A percentile compares a stretch with the other conserved stretches of the same genome.
Evolutionary conservation across 2,888 invertebrate species (phyloP).

Genomic region (Drosophila ezoana): DNA sequence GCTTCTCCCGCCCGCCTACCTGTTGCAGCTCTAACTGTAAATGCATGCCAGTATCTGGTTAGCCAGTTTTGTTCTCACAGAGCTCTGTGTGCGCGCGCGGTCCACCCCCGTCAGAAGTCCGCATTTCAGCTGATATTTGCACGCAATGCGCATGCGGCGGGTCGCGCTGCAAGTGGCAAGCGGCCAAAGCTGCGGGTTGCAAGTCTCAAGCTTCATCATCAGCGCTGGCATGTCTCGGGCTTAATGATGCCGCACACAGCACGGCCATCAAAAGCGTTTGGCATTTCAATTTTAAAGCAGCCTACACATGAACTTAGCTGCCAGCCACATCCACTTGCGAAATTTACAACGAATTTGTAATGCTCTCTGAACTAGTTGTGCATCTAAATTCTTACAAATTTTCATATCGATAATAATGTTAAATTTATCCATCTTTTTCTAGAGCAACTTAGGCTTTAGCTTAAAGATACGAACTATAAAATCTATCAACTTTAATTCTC

Average conservation of each 20-base stretch:
- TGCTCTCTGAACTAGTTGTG: slow-evolving; percentile 21
- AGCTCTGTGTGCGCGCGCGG: slow-evolving; percentile 11
- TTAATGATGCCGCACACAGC: slow-evolving; percentile 74
- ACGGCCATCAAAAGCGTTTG: slow-evolving; percentile 70
- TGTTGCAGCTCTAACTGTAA: slow-evolving; percentile 58
- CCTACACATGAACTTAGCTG: slow-evolving; percentile 41
- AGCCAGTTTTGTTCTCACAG: slow-evolving; percentile 65
- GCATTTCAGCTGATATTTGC: slow-evolving; percentile 68
- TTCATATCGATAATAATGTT: no score
- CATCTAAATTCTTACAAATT: neutral
- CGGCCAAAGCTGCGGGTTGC: slow-evolving; percentile 47
- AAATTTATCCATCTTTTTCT: no score
- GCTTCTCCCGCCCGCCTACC: neutral
- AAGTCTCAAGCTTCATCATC: slow-evolving; percentile 32
- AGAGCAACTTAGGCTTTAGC: neutral
- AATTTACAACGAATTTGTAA: slow-evolving; percentile 24
- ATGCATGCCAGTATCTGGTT: slow-evolving; percentile 62
- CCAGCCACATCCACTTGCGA: neutral
- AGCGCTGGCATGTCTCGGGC: slow-evolving; percentile 51
- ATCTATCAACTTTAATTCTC: no score
- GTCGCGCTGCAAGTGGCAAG: slow-evolving; percentile 38
- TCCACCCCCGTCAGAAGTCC: slow-evolving; percentile 68
- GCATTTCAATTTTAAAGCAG: slow-evolving; percentile 74
- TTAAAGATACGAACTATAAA: neutral
- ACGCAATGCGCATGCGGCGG: slow-evolving; percentile 63